Evolutionary conservation across 2,888 invertebrate genomes (phyloP).

Genomic region (Macaria notata): DNA sequence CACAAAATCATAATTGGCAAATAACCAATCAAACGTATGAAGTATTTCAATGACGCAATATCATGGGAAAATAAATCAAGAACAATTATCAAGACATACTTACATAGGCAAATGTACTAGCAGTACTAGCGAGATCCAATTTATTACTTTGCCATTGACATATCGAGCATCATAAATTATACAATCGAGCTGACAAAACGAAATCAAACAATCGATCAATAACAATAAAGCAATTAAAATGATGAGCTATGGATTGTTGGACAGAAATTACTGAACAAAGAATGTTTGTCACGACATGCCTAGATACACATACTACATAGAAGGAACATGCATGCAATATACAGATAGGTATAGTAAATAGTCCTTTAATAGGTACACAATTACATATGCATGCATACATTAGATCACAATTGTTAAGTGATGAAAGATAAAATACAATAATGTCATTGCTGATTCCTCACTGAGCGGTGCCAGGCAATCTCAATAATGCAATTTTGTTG

Average conservation of each 20-base stretch:
- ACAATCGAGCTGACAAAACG: slow-evolving; percentile 49
- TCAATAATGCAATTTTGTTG: slow-evolving; percentile 53
- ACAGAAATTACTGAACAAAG: slow-evolving; percentile 58
- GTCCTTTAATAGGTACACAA: no score
- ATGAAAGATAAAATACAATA: slow-evolving; percentile 57
- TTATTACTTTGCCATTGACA: slow-evolving; percentile 34
- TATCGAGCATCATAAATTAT: slow-evolving; percentile 34
- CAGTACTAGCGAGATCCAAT: slow-evolving; percentile 10
- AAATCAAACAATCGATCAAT: slow-evolving; percentile 48
- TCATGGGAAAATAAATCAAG: background rate
- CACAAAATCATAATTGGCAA: slow-evolving; percentile 8
- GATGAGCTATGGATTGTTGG: slow-evolving; percentile 25
- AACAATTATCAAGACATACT: background rate
- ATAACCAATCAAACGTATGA: slow-evolving; percentile 5
- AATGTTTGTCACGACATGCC: slow-evolving; percentile 20
- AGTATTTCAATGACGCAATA: slow-evolving; percentile 3
- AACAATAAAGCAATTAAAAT: slow-evolving; percentile 68
- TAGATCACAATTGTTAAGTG: slow-evolving; percentile 59
- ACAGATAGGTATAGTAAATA: no score
- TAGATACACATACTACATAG: no score
- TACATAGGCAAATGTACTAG: background rate
- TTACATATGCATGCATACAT: slow-evolving; percentile 35
- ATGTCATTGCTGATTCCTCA: slow-evolving; percentile 57
- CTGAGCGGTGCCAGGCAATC: slow-evolving; percentile 43
- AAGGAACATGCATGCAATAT: no score